These are phyloP conservation scores for Drosophila pegasa DNA, from an alignment of 2,888 invertebrate species.

Conservation along the genomic window DNA sequence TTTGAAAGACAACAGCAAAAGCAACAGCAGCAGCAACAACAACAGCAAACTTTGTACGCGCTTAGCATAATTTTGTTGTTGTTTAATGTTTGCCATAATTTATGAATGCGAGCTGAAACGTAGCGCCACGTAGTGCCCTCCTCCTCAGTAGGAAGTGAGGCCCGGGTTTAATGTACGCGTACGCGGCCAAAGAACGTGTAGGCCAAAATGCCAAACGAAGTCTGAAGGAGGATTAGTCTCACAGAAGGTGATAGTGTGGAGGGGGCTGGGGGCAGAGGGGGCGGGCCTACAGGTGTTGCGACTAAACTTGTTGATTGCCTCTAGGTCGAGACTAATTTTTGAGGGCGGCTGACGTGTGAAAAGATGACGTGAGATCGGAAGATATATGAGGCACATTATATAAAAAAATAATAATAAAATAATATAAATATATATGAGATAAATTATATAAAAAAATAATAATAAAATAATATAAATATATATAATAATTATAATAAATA, in stretches of 20 bases:
- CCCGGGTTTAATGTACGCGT: constrained; percentile 64
- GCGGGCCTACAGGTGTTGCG: constrained; percentile 51
- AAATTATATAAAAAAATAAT: too few relatives aligned
- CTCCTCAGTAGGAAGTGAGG: constrained; percentile 69
- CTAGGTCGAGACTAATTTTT: constrained; percentile 33
- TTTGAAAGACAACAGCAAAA: constrained; percentile 51
- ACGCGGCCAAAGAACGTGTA: constrained; percentile 55
- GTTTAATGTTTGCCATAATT: constrained; percentile 65
- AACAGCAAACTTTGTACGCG: constrained; percentile 64
- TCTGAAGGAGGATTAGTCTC: background rate
- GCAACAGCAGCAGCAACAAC: constrained; percentile 13
- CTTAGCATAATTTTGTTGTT: constrained; percentile 68
- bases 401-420: too few relatives aligned
- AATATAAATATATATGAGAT: too few relatives aligned
- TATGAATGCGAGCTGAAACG: constrained; percentile 69
- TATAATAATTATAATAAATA: too few relatives aligned
- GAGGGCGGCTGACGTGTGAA: constrained; percentile 13
- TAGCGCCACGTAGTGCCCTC: constrained; percentile 69
- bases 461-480: too few relatives aligned
- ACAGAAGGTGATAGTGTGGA: background rate
- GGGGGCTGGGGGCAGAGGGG: background rate
- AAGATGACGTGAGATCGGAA: constrained; percentile 37
- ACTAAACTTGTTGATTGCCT: constrained; percentile 31
- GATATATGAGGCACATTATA: constrained; percentile 13
- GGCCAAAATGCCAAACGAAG: constrained; percentile 40